Base-by-base conservation (phyloP, 2,888 invertebrate genomes). In the Drosophila lutescens region DNA sequence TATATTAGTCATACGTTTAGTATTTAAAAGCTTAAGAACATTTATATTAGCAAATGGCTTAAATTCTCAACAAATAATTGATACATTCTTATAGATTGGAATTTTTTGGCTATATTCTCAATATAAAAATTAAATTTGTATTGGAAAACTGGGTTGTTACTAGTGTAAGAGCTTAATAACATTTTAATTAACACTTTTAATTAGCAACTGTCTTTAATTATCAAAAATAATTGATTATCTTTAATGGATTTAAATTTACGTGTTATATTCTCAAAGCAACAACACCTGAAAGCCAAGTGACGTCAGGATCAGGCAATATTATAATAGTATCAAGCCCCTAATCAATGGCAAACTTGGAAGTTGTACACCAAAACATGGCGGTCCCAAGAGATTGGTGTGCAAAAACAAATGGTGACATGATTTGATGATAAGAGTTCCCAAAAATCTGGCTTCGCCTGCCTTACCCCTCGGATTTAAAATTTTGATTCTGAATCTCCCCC, bases 281-380 rank as follows among this genome's bases (percentile, higher is more conserved):
- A 47, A 30, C 13, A 30, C 30, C 47, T 15, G 10, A 30, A 30
- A n/a, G 1, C 2, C 4, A 15, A 26, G 4, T 23, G 41, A 41
- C 38, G 38, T 20, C 43, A 44, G 15, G 10, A 20, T 49, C 20
- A 30, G 34, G 50, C 23, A 7, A 17, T 36, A 10, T 53, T 53
- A 10, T 26, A 17, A 17, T 10, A 38, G 13, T 17, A 26, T 58
- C 44, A 23, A 44, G 30, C 34, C 38, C 23, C 62, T 62, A 63
- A 63, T 62, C 62, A 54, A 54, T 13, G 9, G 3, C 10, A 47
- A 66, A 46, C 67, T 66, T 66, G 46, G 41, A 66, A 47, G 26
- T 44, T 26, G 40, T 59, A 59, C 40, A 59, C 36, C 40, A 41
- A 40, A 61, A 61, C 66, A 53, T 53, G 43, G 60, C 58, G 10